These are phyloP conservation scores for Aegotheles bennettii DNA, from an alignment of 2,113 vertebrate species.

Conservation along the genomic window DNA sequence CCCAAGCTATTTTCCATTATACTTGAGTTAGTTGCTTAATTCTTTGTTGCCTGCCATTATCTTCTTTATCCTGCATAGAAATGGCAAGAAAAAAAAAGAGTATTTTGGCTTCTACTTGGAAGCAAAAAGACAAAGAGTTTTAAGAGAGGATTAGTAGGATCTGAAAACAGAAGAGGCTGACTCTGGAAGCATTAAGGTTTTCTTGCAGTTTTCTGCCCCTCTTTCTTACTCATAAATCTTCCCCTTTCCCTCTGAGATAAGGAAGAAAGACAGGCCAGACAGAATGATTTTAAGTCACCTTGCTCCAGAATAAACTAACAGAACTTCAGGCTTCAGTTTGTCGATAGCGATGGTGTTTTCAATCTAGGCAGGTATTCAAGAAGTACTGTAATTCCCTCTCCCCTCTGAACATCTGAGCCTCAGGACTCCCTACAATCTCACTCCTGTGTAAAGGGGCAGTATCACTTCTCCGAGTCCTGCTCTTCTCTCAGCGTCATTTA, in stretches of 20 bases:
- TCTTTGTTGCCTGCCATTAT: neutral
- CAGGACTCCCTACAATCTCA: rapidly evolving
- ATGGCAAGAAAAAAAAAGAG: neutral
- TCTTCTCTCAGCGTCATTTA: neutral
- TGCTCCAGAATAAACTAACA: neutral
- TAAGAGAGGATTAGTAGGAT: neutral
- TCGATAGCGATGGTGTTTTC: neutral
- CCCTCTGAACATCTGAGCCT: neutral
- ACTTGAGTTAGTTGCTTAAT: neutral
- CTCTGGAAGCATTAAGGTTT: neutral
- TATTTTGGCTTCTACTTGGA: neutral
- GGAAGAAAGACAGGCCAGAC: neutral
- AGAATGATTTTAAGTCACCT: neutral
- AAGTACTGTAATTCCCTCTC: neutral
- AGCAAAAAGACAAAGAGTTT: neutral
- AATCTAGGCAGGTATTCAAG: neutral
- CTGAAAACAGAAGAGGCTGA: neutral
- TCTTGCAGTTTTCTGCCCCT: neutral
- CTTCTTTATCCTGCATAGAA: neutral
- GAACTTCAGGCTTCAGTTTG: neutral
- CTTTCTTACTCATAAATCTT: neutral
- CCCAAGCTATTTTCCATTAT: neutral
- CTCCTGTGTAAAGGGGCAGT: neutral
- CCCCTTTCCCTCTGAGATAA: no score
- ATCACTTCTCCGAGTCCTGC: neutral